Evolutionary conservation across 2,113 vertebrate genomes (phyloP).

Genomic region (Rhynchopsitta pachyrhyncha): DNA sequence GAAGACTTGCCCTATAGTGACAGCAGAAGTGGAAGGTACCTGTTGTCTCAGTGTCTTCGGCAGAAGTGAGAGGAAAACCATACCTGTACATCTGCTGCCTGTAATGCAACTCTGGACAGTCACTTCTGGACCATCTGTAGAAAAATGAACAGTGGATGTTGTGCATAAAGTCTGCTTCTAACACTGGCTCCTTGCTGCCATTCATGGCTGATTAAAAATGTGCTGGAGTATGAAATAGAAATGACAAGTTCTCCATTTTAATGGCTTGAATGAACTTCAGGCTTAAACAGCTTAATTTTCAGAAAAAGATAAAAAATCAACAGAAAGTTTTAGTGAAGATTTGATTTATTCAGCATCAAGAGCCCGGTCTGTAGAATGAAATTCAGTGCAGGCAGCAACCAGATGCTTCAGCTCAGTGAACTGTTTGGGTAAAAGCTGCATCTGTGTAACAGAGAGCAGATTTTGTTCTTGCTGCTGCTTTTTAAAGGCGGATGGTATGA

Average conservation of each 20-base stretch:
- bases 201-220: not conserved
- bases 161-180: not conserved
- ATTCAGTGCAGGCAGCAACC: not conserved
- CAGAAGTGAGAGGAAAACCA: not conserved
- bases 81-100: not conserved
- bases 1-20: not conserved
- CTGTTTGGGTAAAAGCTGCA: not conserved
- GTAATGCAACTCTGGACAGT: not conserved
- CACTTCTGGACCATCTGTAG: not conserved
- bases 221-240: not conserved
- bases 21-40: not conserved
- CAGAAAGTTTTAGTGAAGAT: slow-evolving; percentile 2
- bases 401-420: not conserved
- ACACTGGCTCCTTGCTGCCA: not conserved
- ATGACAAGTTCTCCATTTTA: not conserved
- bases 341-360: slow-evolving; percentile 18
- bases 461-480: not conserved
- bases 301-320: not conserved
- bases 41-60: fast-evolving
- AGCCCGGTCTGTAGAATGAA: not conserved
- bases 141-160: not conserved
- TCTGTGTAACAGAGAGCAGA: not conserved
- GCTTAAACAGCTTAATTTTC: not conserved
- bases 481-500: not conserved
- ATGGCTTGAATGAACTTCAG: not conserved